Conservation (phyloP, 2,888 invertebrate genomes). For the Coenonympha arcania region DNA sequence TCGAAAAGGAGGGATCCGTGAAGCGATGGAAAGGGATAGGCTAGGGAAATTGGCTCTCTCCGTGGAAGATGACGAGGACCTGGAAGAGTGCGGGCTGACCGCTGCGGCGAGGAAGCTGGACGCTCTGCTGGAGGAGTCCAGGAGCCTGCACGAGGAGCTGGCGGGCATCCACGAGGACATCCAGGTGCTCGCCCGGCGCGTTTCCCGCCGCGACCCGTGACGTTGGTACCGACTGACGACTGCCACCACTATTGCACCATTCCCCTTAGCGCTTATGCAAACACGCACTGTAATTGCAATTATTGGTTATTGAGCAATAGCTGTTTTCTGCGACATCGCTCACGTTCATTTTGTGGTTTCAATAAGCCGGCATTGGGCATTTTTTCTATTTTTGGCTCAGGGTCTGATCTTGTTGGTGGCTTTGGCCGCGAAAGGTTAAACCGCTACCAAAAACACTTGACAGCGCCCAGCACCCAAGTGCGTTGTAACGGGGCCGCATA, state of each 20-base stretch:
- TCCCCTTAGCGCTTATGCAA: conserved; percentile 7
- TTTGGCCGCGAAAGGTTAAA: no score
- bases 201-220: conserved; percentile 56
- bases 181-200: conserved; percentile 70
- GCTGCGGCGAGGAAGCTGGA: conserved; percentile 59
- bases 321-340: no score
- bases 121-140: conserved; percentile 62
- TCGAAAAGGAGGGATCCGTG: conserved; percentile 40
- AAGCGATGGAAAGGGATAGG: conserved; percentile 58
- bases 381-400: no score
- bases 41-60: conserved; percentile 60
- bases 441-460: no score
- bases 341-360: no score
- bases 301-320: no score
- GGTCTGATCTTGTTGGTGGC: no score
- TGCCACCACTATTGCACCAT: conserved; percentile 27
- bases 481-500: no score
- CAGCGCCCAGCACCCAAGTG: no score
- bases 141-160: conserved; percentile 62
- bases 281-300: conserved; percentile 15
- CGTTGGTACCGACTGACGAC: conserved; percentile 57
- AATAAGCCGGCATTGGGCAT: no score
- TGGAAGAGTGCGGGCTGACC: conserved; percentile 42
- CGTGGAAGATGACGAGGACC: conserved; percentile 60
- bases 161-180: conserved; percentile 68